phyloP scores from a whole-genome alignment of 2,888 invertebrate genomes.

The Mechanitis messenoides region DNA sequence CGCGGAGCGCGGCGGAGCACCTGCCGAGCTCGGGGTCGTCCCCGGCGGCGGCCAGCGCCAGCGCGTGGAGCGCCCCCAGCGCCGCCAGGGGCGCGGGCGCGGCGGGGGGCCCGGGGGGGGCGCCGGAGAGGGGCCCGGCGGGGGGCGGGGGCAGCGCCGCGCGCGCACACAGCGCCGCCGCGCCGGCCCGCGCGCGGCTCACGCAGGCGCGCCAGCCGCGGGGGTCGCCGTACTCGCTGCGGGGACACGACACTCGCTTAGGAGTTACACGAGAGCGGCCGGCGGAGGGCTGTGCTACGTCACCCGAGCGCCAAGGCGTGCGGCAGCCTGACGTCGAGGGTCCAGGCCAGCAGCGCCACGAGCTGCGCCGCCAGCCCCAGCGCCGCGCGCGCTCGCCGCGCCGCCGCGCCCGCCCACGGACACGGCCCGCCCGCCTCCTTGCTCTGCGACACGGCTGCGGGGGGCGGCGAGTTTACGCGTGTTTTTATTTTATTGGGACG shows the following conservation, averaged over 20 bases:
- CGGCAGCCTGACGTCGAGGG: constrained; percentile 88
- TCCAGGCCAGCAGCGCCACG: constrained; percentile 87
- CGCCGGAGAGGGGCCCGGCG: constrained; percentile 75
- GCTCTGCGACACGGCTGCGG: constrained; percentile 26
- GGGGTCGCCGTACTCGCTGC: constrained; percentile 87
- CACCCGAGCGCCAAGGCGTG: constrained; percentile 55
- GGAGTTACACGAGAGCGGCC: too few relatives aligned
- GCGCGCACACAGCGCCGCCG: constrained; percentile 81
- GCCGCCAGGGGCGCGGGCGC: constrained; percentile 84
- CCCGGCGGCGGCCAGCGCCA: constrained; percentile 49
- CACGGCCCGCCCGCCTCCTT: constrained; percentile 30
- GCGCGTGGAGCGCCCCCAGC: constrained; percentile 68
- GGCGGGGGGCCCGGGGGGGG: constrained; percentile 76
- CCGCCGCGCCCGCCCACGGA: constrained; percentile 45
- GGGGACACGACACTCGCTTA: too few relatives aligned
- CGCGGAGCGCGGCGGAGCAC: constrained; percentile 46
- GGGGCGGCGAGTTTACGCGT: too few relatives aligned
- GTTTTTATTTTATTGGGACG: too few relatives aligned
- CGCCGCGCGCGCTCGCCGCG: constrained; percentile 79
- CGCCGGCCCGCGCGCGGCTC: constrained; percentile 83
- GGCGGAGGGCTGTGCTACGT: not conserved
- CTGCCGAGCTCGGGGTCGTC: constrained; percentile 79
- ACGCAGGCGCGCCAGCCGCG: constrained; percentile 83
- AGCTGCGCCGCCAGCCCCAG: constrained; percentile 92
- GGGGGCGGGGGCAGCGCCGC: constrained; percentile 46